Percentiles rank a stretch among this genome's conserved stretches.
Evolutionary conservation across 1,140 invertebrate genomes (phyloP).

Genomic region (Pogonomyrmex barbatus): DNA sequence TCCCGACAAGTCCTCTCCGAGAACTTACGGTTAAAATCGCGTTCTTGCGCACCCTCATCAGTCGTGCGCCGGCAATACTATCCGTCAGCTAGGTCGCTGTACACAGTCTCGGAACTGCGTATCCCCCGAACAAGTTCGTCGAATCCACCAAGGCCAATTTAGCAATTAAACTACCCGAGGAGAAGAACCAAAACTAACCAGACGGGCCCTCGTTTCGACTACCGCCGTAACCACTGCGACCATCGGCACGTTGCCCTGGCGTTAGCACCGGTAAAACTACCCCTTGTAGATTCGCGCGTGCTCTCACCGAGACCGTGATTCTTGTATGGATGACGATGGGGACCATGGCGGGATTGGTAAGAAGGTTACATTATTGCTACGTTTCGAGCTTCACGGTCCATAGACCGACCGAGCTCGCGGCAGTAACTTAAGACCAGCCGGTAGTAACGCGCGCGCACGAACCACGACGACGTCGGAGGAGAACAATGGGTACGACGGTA

Average conservation of each 20-base stretch:
- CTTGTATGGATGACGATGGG: conserved; percentile 62
- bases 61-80: conserved; percentile 10
- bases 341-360: conserved; percentile 72
- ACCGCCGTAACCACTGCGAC: conserved; percentile 52
- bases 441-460: conserved; percentile 65
- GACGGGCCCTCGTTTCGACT: conserved; percentile 56
- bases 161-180: conserved; percentile 80
- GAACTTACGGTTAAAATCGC: conserved; percentile 14
- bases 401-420: conserved; percentile 75
- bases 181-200: conserved; percentile 76
- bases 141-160: conserved; percentile 76
- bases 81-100: conserved; percentile 42
- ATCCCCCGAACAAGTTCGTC: conserved; percentile 21
- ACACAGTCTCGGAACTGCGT: conserved; percentile 19
- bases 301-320: conserved; percentile 66
- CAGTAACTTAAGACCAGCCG: conserved; percentile 75
- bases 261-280: conserved; percentile 59
- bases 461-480: conserved; percentile 33
- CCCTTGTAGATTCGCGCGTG: conserved; percentile 72
- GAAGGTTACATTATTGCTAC: conserved; percentile 81
- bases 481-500: conserved; percentile 50
- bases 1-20: conserved; percentile 24
- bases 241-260: conserved; percentile 17
- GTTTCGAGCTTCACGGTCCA: conserved; percentile 79
- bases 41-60: conserved; percentile 28